Base-by-base conservation (phyloP, 2,113 vertebrate species). In the Rhagologus leucostigma region DNA sequence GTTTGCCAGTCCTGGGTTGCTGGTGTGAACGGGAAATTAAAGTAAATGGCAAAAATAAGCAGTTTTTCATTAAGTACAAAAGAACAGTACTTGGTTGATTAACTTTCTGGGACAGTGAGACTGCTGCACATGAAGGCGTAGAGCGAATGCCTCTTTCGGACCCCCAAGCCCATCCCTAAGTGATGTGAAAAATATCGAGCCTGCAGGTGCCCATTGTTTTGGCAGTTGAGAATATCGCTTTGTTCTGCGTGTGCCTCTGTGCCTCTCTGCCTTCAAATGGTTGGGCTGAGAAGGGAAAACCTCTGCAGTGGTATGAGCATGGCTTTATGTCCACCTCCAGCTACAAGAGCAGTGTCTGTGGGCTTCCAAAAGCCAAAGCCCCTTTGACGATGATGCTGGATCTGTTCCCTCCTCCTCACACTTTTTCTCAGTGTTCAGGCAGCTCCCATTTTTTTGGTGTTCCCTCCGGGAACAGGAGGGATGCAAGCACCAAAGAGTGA, bases 171-270 rank as follows among this genome's bases (percentile, higher is more conserved):
- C 57, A 55, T 22, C 33, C 52, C 39, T 12, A 13, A 35, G 23
- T 37, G 50, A 22, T 15, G 3, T 14, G 42, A 52, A 59, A 0
- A 0, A 16, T 20, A 21, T 24, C 0, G 2, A 39, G 13, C 20
- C 37, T 32, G 13, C 56, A 67, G 56, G 16, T 10, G 11, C 12
- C 44, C 24, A 0, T 6, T 35, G 64, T 2, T 1, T 4, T 62
- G 42, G 35, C 50, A 78, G 59, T 55, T 53, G 53, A 62, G 71
- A 21, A 17, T 13, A 12, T 5, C 3, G 18, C 11, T 49, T 49
- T n/a, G 13, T 7, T 50, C 32, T 64, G 23, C 33, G 0, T 0
- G 13, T 32, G 35, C 33, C 41, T 19, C 14, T 42, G 26, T 19
- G 29, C 50, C 59, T 53, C 41, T 9, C 10, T 60, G 23, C 52